Evolutionary conservation across 2,888 invertebrate genomes (phyloP).

Genomic region (Megalurothrips usitatus): DNA sequence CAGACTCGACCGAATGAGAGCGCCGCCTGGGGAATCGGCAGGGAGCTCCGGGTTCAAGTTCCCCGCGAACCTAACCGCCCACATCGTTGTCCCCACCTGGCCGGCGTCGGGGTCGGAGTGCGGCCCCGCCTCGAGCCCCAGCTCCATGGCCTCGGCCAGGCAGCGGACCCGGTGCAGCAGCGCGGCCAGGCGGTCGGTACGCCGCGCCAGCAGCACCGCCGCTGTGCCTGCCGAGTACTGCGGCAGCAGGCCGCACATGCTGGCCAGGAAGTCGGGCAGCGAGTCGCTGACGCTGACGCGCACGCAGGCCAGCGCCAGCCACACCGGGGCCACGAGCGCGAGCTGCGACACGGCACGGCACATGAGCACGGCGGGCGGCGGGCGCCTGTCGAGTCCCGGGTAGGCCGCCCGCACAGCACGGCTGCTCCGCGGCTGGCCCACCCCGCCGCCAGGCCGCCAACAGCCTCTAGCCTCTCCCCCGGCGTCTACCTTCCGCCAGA

Average conservation of each 20-base stretch:
- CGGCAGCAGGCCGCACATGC: slow-evolving; percentile 8
- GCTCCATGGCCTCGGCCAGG: background rate
- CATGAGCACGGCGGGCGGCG: background rate
- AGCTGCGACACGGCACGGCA: background rate
- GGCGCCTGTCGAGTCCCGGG: background rate
- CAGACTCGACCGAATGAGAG: too few species aligned
- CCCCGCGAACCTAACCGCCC: too few species aligned
- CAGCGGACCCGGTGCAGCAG: background rate
- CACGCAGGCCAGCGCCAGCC: background rate
- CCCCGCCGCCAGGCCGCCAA: too few species aligned
- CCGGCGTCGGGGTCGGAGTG: background rate
- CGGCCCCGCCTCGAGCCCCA: background rate
- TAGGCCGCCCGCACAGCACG: background rate
- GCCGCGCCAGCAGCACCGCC: background rate
- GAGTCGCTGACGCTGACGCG: background rate
- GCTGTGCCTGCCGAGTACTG: slow-evolving; percentile 17
- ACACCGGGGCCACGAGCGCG: background rate
- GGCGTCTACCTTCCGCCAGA: background rate
- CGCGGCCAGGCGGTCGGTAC: background rate
- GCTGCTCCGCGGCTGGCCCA: background rate
- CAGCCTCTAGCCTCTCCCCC: too few species aligned
- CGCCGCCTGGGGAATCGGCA: too few species aligned
- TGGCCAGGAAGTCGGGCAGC: background rate
- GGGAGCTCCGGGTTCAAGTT: too few species aligned
- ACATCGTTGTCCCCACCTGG: background rate